These are phyloP conservation scores for Hybos culiciformis DNA, from an alignment of 2,888 invertebrate genomes.

Conservation along the genomic window DNA sequence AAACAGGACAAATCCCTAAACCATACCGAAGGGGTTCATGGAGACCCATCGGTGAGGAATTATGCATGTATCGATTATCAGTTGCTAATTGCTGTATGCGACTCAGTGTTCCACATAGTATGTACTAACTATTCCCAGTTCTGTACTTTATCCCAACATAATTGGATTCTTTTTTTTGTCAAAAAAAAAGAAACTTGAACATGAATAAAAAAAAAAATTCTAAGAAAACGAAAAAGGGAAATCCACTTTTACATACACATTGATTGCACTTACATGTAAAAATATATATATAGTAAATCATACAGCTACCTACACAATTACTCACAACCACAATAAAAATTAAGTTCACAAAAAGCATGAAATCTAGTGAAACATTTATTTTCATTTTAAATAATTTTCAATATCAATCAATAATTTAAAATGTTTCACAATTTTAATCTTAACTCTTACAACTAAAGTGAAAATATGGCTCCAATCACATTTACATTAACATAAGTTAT, in stretches of 20 bases:
- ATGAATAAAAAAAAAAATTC: not conserved
- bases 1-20: conserved; percentile 91
- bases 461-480: no score
- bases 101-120: conserved; percentile 35
- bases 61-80: conserved; percentile 21
- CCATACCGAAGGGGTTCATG: conserved; percentile 85
- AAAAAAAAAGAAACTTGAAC: not conserved
- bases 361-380: no score
- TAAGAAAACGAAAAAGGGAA: not conserved
- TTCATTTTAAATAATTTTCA: no score
- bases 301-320: no score
- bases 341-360: no score
- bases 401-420: no score
- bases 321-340: no score
- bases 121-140: conserved; percentile 21
- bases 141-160: not conserved
- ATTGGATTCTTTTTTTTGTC: not conserved
- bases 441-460: no score
- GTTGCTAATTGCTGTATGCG: conserved; percentile 32
- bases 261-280: not conserved
- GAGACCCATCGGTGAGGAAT: conserved; percentile 65
- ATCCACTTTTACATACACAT: not conserved
- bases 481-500: no score
- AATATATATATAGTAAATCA: not conserved
- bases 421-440: no score